Conservation (phyloP, 2,888 invertebrate species). For the Xylota sylvarum region DNA sequence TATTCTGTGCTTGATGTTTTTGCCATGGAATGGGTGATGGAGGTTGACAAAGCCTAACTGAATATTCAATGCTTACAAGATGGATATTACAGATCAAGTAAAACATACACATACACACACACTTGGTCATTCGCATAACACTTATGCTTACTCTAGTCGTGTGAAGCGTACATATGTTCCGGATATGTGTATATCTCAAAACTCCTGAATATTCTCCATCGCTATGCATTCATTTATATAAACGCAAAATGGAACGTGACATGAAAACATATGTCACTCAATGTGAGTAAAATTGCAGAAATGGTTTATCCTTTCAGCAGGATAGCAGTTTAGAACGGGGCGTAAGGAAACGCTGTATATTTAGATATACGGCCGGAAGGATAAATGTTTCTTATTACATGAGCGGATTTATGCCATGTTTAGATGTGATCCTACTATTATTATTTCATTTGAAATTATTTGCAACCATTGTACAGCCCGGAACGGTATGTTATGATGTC, state of each 20-base stretch:
- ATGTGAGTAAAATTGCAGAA: slow-evolving; percentile 70
- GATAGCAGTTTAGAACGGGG: slow-evolving; percentile 30
- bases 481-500: slow-evolving; percentile 46
- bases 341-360: not conserved
- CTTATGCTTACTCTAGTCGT: slow-evolving; percentile 37
- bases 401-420: slow-evolving; percentile 63
- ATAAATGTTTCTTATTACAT: slow-evolving; percentile 66
- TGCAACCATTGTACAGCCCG: slow-evolving; percentile 26
- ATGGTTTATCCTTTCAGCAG: slow-evolving; percentile 70
- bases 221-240: slow-evolving; percentile 67
- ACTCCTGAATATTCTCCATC: slow-evolving; percentile 44
- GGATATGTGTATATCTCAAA: slow-evolving; percentile 27
- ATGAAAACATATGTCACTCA: slow-evolving; percentile 76
- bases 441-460: slow-evolving; percentile 33
- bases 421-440: slow-evolving; percentile 32
- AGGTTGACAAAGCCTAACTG: slow-evolving; percentile 25
- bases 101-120: slow-evolving; percentile 8
- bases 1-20: slow-evolving; percentile 42
- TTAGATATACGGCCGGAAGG: slow-evolving; percentile 48
- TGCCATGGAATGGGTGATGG: slow-evolving; percentile 4
- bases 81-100: slow-evolving; percentile 50
- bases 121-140: slow-evolving; percentile 68
- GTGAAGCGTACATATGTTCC: slow-evolving; percentile 50
- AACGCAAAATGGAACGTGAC: slow-evolving; percentile 69
- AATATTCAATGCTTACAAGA: slow-evolving; percentile 49